Conservation (phyloP, 2,888 invertebrate genomes). For the Eupeodes luniger region DNA sequence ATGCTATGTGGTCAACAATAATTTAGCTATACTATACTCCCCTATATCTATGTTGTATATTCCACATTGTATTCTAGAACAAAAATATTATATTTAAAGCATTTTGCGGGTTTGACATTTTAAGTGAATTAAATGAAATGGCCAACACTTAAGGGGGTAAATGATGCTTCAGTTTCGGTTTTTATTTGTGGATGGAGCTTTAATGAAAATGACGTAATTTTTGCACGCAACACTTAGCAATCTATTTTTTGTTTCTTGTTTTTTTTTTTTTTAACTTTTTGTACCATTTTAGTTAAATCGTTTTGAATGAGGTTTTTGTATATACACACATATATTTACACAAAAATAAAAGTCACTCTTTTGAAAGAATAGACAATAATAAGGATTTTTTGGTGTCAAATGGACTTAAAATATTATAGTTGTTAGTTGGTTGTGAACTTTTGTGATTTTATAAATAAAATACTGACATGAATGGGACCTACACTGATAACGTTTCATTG, state of each 20-base stretch:
- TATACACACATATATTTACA: not conserved
- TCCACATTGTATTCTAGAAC: not conserved
- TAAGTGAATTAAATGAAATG: constrained; percentile 62
- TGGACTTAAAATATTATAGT: not conserved
- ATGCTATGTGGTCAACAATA: not conserved
- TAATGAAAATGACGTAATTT: constrained; percentile 35
- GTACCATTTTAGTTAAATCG: not conserved
- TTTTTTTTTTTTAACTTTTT: not conserved
- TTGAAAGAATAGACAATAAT: not conserved
- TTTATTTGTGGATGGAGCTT: not conserved
- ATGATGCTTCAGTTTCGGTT: constrained; percentile 47
- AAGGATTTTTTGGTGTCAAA: not conserved
- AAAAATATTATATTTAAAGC: constrained; percentile 41
- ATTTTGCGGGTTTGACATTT: constrained; percentile 38
- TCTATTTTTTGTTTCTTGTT: not conserved
- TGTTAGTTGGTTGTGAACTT: not conserved
- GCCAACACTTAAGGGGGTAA: constrained; percentile 50
- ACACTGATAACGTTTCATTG: too few relatives aligned
- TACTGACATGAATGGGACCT: too few relatives aligned
- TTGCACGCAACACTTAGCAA: constrained; percentile 33
- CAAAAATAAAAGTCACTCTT: not conserved
- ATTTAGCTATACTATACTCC: not conserved
- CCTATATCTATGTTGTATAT: too few relatives aligned
- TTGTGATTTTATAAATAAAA: not conserved
- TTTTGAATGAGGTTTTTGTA: not conserved